Base-by-base conservation (phyloP, 2,888 invertebrate species). In the Nephrotoma appendiculata region DNA sequence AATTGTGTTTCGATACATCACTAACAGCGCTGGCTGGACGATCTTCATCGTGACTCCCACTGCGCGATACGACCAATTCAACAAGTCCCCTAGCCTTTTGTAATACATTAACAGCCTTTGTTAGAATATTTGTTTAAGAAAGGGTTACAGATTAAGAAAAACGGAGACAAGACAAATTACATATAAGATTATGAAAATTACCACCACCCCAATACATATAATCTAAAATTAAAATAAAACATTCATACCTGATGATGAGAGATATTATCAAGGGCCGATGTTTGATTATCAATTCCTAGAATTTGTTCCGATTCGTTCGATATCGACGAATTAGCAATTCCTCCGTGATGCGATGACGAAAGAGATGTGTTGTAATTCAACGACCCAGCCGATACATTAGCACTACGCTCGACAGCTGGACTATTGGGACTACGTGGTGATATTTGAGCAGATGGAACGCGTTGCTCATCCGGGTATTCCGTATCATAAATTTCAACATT, bases 381-480 rank as follows among this genome's bases (percentile, higher is more conserved):
- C 2, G 85, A 44, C 0, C 19, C 12, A 11, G 42, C 44, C 19
- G 84, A 42, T 42, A 84, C 41, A 84, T 84, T 84, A 15, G 42
- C 84, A 84, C 41, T 84, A 15, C 84, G 84, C 9, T 84, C 84
- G 15, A 15, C 41, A 9, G 89, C 88, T 3, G 89, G 89, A 90
- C 95, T 96, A 89, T 94, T 94, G 0, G 95, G 95, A 88, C 94
- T 93, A 71, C 92, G 91, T 12, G 95, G 95, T 45, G 95, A 95
- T 86, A 96, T 93, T 87, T 96, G 96, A 1, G 96, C 94, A 9
- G 94, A 94, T 6, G 95, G 96, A 41, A 96, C 96, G 88, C 96
- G 93, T 90, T 96, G 96, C 90, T 96, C 96, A 89, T 96, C 92
- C 31, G 91, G 91, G 89, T 93, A 94, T 86, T 93, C 93, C n/a